These are phyloP conservation scores for Myotis brandtii DNA, from an alignment of 2,113 vertebrate genomes.

Conservation along the genomic window DNA sequence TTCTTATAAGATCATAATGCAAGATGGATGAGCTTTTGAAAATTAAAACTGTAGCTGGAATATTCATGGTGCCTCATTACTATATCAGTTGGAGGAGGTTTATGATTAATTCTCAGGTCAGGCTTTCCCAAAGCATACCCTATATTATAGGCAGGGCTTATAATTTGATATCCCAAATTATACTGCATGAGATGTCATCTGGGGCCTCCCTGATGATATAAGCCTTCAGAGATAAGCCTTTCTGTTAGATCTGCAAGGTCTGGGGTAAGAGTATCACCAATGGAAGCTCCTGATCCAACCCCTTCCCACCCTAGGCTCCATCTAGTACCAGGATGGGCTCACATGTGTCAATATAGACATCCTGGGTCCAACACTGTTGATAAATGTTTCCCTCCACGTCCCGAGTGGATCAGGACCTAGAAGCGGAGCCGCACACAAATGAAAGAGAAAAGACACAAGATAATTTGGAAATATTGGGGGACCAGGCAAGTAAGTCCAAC, in stretches of 20 bases:
- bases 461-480: no score
- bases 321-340: background rate
- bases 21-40: conserved; percentile 65
- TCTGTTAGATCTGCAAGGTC: background rate
- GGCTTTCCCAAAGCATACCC: background rate
- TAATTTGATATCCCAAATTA: background rate
- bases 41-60: conserved; percentile 41
- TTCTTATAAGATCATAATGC: conserved; percentile 71
- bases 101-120: background rate
- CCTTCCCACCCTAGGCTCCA: background rate
- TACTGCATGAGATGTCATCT: background rate
- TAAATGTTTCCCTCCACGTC: no score
- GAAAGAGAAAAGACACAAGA: no score
- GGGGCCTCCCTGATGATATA: background rate
- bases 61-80: conserved; percentile 37
- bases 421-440: no score
- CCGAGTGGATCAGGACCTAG: no score
- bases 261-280: background rate
- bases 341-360: background rate
- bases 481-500: no score
- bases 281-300: background rate
- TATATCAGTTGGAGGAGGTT: background rate
- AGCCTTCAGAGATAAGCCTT: background rate
- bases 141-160: background rate
- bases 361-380: background rate